These are phyloP conservation scores for Meiosimyza decipiens DNA, from an alignment of 2,888 invertebrate genomes.

Conservation along the genomic window DNA sequence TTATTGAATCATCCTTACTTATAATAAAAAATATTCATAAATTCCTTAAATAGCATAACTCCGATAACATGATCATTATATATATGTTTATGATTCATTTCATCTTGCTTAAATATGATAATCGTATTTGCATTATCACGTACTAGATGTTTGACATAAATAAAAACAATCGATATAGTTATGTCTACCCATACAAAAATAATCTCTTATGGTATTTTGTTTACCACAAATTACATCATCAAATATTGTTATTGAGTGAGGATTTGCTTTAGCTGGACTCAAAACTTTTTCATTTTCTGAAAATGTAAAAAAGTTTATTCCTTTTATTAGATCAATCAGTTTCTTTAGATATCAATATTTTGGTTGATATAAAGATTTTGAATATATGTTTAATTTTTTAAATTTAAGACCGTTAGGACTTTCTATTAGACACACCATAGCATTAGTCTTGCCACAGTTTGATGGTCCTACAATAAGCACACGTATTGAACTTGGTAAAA, in stretches of 20 bases:
- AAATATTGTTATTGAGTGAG: slow-evolving; percentile 36
- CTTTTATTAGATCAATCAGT: too few species aligned
- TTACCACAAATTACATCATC: slow-evolving; percentile 54
- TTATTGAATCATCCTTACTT: slow-evolving; percentile 30
- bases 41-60: slow-evolving; percentile 10
- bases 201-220: slow-evolving; percentile 50
- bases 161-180: slow-evolving; percentile 57
- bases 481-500: too few species aligned
- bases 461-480: slow-evolving; percentile 49
- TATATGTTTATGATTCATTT: slow-evolving; percentile 50
- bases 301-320: background rate
- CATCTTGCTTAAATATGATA: too few species aligned
- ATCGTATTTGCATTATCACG: slow-evolving; percentile 55
- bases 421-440: slow-evolving; percentile 52
- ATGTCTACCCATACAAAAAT: slow-evolving; percentile 58
- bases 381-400: slow-evolving; percentile 58
- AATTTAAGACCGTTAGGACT: slow-evolving; percentile 30
- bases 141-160: slow-evolving; percentile 57
- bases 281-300: slow-evolving; percentile 28
- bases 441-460: slow-evolving; percentile 59
- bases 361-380: slow-evolving; percentile 49
- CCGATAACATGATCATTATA: slow-evolving; percentile 27
- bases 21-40: slow-evolving; percentile 1
- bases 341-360: slow-evolving; percentile 44
- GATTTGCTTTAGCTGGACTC: slow-evolving; percentile 34